Evolutionary conservation across 2,113 vertebrate species (phyloP), one percentile per base, ranked within the genome.

Genomic region (Morone chrysops): DNA sequence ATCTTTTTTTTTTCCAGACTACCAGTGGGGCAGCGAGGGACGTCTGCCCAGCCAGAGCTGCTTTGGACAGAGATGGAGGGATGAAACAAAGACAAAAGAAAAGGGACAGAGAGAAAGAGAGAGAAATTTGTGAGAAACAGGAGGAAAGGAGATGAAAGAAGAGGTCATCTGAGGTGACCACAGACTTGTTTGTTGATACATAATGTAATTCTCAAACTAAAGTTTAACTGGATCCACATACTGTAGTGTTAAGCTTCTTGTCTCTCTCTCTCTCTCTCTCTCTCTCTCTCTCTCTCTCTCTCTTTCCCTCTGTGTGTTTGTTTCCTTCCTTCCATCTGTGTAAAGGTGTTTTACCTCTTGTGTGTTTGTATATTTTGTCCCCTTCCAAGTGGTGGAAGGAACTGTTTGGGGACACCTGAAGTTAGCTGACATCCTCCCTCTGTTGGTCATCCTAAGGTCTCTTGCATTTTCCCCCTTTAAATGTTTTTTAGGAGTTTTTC

Each of bases 1-100:
- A 93, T 70, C 66, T 84, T 62, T 69, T 57, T 81, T 74, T 87
- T 90, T 50, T 62, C 36, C 59, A 66, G 62, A 65, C 60, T 43
- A 60, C 51, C 69, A 81, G 81, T 22, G 70, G 83, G 75, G 72
- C 76, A 71, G 80, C 38, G 22, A 74, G 77, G 85, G 87, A 82
- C 45, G 87, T 83, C 84, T 72, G 85, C 70, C 85, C 70, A 48
- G 72, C 12, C 13, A 0, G 8, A 74, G 69, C 50, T 25, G 77
- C 25, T 57, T 53, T 62, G 59, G 75, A 48, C 8, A 10, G 17
- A 68, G 68, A 81, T 63, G 48, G 72, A 60, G 16, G 74, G 65
- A 70, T 36, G 36, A 79, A 50, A 54, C 0, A 8, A 63, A 5
- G 14, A 9, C 14, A 54, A 40, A 47, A 80, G 60, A 57, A 8